Conservation (phyloP, 2,797 vertebrate species). For the Peromyscus nudipes region DNA sequence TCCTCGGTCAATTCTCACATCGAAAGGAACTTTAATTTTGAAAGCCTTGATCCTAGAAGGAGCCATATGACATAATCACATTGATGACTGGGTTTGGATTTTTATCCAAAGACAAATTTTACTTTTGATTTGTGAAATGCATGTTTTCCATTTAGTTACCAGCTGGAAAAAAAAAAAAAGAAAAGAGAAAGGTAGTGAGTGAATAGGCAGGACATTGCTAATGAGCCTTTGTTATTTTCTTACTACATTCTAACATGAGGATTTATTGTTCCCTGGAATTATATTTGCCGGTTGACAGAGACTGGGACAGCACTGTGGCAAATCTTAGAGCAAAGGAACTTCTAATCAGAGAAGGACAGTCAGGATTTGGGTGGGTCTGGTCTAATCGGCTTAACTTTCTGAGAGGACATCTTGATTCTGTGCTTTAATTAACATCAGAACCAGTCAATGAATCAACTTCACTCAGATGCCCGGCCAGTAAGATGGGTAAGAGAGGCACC, state of each 20-base stretch:
- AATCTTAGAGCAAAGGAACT: not conserved
- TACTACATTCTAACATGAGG: not conserved
- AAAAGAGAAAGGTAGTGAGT: not conserved
- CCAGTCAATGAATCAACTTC: not conserved
- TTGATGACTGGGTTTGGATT: not conserved
- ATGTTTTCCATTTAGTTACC: not conserved
- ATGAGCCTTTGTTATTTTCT: not conserved
- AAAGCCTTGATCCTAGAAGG: not conserved
- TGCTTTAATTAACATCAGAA: not conserved
- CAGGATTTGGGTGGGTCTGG: not conserved
- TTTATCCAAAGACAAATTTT: slow-evolving; percentile 28
- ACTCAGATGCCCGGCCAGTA: not conserved
- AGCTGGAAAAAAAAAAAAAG: not conserved
- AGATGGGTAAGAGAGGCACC: not conserved
- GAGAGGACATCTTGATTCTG: not conserved
- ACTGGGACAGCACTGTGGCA: not conserved
- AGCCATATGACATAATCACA: not conserved
- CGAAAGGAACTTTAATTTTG: not conserved
- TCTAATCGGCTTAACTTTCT: not conserved
- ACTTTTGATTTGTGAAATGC: not conserved
- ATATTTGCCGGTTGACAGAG: not conserved
- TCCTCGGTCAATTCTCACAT: not conserved
- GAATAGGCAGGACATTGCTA: not conserved
- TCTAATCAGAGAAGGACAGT: not conserved
- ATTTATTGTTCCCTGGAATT: not conserved